A percentile compares a stretch with the other conserved stretches of the same genome.
Evolutionary conservation across 2,797 vertebrate species (phyloP).

Genomic region (Todus mexicanus): DNA sequence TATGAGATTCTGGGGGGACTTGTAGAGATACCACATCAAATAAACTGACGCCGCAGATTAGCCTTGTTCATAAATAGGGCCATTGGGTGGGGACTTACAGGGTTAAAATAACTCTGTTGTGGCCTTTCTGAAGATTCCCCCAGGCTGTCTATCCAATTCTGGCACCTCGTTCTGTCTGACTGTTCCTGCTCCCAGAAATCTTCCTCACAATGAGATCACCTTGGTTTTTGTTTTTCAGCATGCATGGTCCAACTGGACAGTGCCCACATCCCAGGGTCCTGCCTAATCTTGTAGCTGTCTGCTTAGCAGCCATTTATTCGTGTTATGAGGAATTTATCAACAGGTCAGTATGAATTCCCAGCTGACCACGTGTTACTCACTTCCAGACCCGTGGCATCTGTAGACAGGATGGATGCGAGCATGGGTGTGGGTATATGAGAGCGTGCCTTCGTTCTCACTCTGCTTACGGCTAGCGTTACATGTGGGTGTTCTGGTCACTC

Average conservation of each 20-base stretch:
- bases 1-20: background rate
- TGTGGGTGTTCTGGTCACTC: background rate
- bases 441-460: background rate
- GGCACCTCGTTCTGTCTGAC: background rate
- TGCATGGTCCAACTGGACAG: slow-evolving; percentile 97
- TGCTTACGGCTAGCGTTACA: background rate
- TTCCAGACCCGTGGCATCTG: background rate
- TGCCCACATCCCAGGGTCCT: slow-evolving; percentile 98
- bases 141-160: background rate
- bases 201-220: background rate
- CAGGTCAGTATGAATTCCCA: slow-evolving; percentile 82
- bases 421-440: background rate
- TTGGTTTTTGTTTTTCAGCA: slow-evolving; percentile 79
- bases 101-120: background rate
- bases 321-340: slow-evolving; percentile 99
- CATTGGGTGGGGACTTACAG: background rate
- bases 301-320: slow-evolving; percentile 97
- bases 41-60: background rate
- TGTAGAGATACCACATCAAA: background rate
- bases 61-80: background rate
- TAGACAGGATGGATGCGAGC: background rate
- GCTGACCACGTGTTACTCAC: background rate
- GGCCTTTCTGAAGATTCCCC: background rate
- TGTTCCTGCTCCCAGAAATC: background rate
- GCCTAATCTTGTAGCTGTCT: slow-evolving; percentile 97